Evolutionary conservation across 2,888 invertebrate genomes (phyloP).

Genomic region (Sipha maydis): DNA sequence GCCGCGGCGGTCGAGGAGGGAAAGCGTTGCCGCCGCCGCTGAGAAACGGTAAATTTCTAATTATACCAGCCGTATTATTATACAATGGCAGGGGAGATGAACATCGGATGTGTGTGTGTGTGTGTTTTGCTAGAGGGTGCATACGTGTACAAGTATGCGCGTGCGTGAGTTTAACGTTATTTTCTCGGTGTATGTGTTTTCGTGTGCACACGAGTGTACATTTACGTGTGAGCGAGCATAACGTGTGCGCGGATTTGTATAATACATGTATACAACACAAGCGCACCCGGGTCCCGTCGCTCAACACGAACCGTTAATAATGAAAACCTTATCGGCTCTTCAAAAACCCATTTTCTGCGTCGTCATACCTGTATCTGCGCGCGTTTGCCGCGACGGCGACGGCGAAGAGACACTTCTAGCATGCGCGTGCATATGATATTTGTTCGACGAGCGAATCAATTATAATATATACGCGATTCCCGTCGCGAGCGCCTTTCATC

Average conservation of each 20-base stretch:
- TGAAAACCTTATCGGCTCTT: neutral
- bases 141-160: too few relatives aligned
- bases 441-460: neutral
- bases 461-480: neutral
- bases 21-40: neutral
- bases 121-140: too few relatives aligned
- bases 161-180: too few relatives aligned
- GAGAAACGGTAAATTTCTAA: slow-evolving; percentile 56
- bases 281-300: neutral
- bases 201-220: too few relatives aligned
- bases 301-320: neutral
- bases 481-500: neutral
- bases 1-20: neutral
- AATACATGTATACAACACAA: neutral
- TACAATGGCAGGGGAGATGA: neutral
- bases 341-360: neutral
- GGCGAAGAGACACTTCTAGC: too few relatives aligned
- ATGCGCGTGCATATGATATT: neutral
- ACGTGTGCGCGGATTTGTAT: too few relatives aligned
- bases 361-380: neutral
- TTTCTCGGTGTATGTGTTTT: too few relatives aligned
- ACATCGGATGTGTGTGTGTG: too few relatives aligned
- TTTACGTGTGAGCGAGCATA: too few relatives aligned
- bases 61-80: slow-evolving; percentile 31
- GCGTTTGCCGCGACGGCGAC: too few relatives aligned